Percentiles rank a stretch among this genome's conserved stretches.
These are phyloP conservation scores for Clarias fuscus DNA, from an alignment of 2,797 vertebrate species.

Conservation along the genomic window DNA sequence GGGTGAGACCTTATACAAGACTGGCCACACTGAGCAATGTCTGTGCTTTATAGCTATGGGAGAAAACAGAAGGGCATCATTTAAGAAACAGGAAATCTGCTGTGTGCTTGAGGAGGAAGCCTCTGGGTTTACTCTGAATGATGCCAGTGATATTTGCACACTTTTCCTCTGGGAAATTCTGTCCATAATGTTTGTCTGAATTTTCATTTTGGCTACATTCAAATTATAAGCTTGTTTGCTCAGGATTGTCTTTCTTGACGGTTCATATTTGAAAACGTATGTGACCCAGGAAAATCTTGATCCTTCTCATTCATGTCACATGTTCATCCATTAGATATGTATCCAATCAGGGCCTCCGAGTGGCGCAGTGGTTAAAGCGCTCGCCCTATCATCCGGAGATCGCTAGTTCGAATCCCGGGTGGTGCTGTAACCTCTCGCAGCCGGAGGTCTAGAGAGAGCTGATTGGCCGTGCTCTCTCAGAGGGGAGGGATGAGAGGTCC, in stretches of 20 bases:
- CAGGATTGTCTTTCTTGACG: background rate
- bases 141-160: conserved; percentile 16
- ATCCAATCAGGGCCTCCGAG: too few species aligned
- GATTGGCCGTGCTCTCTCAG: too few species aligned
- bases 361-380: too few species aligned
- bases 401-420: too few species aligned
- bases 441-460: too few species aligned
- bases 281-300: background rate
- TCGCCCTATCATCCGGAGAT: too few species aligned
- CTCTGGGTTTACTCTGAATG: background rate
- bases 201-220: background rate
- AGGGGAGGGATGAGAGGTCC: too few species aligned
- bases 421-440: too few species aligned
- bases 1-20: conserved; percentile 7
- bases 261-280: background rate
- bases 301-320: background rate
- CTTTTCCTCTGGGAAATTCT: background rate
- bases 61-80: background rate
- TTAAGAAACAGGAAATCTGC: background rate
- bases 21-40: conserved; percentile 9
- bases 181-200: background rate
- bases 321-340: too few species aligned
- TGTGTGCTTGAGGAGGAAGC: background rate
- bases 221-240: background rate
- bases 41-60: background rate